phyloP scores from a whole-genome alignment of 1,140 invertebrate species.

The Stratiolaelaps scimitus region DNA sequence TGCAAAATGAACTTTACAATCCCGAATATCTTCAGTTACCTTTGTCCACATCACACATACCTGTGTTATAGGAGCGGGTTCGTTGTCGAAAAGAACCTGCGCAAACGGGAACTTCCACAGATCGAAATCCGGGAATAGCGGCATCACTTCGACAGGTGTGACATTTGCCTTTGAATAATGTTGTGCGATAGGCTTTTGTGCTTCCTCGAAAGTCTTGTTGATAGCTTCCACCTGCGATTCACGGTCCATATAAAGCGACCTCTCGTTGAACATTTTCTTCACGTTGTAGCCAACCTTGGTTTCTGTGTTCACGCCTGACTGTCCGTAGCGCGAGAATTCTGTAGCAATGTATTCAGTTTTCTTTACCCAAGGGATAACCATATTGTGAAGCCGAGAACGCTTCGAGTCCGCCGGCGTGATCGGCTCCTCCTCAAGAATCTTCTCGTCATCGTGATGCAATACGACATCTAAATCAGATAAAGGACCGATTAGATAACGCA shows the following conservation, averaged over 20 bases:
- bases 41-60: neutral
- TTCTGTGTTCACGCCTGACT: slow-evolving; percentile 90
- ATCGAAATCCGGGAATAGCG: slow-evolving; percentile 88
- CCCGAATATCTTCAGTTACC: no score
- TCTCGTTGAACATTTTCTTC: slow-evolving; percentile 85
- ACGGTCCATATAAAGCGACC: slow-evolving; percentile 87
- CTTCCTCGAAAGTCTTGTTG: slow-evolving; percentile 91
- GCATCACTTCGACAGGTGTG: slow-evolving; percentile 70
- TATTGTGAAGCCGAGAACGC: slow-evolving; percentile 64
- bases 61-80: slow-evolving; percentile 62
- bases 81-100: slow-evolving; percentile 95
- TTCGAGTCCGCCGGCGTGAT: slow-evolving; percentile 36
- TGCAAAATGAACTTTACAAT: no score
- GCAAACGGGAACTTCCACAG: slow-evolving; percentile 95
- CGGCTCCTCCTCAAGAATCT: slow-evolving; percentile 37
- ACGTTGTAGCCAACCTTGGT: slow-evolving; percentile 91
- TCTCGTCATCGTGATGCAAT: slow-evolving; percentile 37
- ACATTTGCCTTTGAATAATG: slow-evolving; percentile 93
- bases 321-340: slow-evolving; percentile 76
- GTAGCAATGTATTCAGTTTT: slow-evolving; percentile 98
- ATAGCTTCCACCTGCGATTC: slow-evolving; percentile 96
- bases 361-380: slow-evolving; percentile 86
- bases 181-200: slow-evolving; percentile 65
- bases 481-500: neutral
- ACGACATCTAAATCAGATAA: slow-evolving; percentile 20